Evolutionary conservation across 2,797 vertebrate genomes (phyloP).

Genomic region (Strix occidentalis): DNA sequence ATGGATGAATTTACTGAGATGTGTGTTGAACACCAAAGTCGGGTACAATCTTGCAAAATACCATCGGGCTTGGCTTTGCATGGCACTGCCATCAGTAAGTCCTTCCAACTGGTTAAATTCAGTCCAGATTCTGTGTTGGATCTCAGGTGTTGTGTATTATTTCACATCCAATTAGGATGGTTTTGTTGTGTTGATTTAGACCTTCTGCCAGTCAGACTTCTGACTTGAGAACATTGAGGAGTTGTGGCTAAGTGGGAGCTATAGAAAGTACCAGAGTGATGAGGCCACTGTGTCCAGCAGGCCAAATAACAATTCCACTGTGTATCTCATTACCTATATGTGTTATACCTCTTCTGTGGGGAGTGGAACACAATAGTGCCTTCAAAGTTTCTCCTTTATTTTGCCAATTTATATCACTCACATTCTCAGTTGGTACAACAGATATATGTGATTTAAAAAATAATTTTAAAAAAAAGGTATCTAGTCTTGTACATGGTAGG

Average conservation of each 20-base stretch:
- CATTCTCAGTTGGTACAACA: not conserved
- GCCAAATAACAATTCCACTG: rapidly evolving
- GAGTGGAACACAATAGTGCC: not conserved
- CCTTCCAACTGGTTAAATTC: not conserved
- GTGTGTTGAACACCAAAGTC: not conserved
- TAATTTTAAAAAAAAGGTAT: too few relatives aligned
- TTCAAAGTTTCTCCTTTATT: not conserved
- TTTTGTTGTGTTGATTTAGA: not conserved
- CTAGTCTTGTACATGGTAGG: not conserved
- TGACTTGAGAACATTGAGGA: not conserved
- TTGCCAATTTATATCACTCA: not conserved
- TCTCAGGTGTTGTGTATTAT: not conserved
- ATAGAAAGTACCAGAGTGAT: rapidly evolving
- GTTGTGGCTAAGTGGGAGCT: not conserved
- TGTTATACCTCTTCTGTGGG: not conserved
- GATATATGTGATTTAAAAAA: not conserved
- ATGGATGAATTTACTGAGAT: not conserved
- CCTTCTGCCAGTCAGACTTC: not conserved
- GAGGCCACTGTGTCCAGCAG: not conserved
- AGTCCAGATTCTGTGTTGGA: not conserved
- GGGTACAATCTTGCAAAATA: not conserved
- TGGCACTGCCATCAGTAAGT: not conserved
- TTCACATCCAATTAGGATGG: not conserved
- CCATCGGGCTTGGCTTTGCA: not conserved
- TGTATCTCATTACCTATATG: not conserved